Evolutionary conservation across 2,888 invertebrate genomes (phyloP).

Genomic region (Heliconius aoede): DNA sequence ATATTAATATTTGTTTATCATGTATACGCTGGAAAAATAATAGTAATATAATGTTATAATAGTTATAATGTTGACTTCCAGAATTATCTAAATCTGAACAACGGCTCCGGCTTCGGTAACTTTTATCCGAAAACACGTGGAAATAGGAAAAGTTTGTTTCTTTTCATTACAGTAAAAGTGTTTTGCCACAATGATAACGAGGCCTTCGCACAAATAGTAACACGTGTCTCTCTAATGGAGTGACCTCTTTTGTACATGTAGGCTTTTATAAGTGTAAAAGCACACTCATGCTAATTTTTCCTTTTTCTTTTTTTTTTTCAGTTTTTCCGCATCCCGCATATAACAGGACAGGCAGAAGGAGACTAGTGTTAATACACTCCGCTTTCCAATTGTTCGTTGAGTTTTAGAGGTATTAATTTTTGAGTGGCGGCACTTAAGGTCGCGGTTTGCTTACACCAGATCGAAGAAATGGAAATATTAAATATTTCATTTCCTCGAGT

Average conservation of each 20-base stretch:
- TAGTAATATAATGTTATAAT: too few species aligned
- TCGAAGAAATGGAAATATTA: too few species aligned
- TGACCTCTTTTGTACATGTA: slow-evolving; percentile 32
- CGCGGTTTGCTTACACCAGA: too few species aligned
- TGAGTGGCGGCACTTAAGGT: too few species aligned
- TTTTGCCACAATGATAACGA: slow-evolving; percentile 57
- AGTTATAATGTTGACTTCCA: neutral
- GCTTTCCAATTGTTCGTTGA: too few species aligned
- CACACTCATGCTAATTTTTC: neutral
- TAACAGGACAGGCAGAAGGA: neutral
- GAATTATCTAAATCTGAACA: slow-evolving; percentile 8
- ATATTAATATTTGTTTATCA: neutral
- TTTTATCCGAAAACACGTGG: slow-evolving; percentile 10
- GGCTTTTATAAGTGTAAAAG: slow-evolving; percentile 8
- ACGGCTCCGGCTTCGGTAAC: neutral
- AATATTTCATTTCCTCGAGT: too few species aligned
- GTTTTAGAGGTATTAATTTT: too few species aligned
- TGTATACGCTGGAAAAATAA: neutral
- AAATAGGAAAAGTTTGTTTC: slow-evolving; percentile 24
- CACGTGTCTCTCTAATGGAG: slow-evolving; percentile 59
- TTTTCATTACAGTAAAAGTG: slow-evolving; percentile 39
- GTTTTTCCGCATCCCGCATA: neutral
- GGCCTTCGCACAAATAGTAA: slow-evolving; percentile 66
- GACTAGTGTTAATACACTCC: too few species aligned
- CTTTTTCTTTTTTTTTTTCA: neutral